A percentile compares a stretch with the other conserved stretches of the same genome.
phyloP scores from a whole-genome alignment of 2,113 vertebrate genomes.

The Tetrax tetrax region DNA sequence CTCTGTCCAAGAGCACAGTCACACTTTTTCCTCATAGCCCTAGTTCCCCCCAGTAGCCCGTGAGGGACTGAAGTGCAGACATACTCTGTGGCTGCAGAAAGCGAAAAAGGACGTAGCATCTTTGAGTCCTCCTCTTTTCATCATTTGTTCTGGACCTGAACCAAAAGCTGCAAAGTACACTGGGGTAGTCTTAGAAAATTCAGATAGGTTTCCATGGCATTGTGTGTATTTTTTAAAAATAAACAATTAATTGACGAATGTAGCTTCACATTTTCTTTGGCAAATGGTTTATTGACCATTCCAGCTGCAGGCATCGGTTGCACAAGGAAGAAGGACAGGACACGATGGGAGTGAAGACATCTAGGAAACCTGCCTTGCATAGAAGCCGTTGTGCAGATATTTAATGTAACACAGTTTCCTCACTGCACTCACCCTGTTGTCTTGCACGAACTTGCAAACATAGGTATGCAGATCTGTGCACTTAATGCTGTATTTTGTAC shows the following conservation, averaged over 20 bases:
- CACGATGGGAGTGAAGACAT: background rate
- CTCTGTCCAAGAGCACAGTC: slow-evolving; percentile 2
- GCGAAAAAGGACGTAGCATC: background rate
- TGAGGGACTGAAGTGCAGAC: background rate
- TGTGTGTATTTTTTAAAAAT: background rate
- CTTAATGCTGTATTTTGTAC: background rate
- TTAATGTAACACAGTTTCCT: background rate
- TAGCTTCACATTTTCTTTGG: background rate
- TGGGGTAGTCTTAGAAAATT: background rate
- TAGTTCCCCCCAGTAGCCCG: background rate
- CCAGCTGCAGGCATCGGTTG: background rate
- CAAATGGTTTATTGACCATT: background rate
- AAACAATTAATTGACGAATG: background rate
- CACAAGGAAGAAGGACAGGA: background rate
- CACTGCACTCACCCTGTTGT: background rate
- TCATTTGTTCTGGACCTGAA: background rate
- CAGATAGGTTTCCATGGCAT: background rate
- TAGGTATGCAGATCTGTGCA: background rate
- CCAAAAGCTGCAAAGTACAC: background rate
- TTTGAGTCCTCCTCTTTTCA: background rate
- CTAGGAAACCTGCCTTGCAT: background rate
- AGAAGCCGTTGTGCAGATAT: background rate
- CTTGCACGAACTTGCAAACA: background rate
- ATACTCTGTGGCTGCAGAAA: background rate
- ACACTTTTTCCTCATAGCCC: background rate